Evolutionary conservation across 2,113 vertebrate genomes (phyloP).

Genomic region (Clupea harengus): DNA sequence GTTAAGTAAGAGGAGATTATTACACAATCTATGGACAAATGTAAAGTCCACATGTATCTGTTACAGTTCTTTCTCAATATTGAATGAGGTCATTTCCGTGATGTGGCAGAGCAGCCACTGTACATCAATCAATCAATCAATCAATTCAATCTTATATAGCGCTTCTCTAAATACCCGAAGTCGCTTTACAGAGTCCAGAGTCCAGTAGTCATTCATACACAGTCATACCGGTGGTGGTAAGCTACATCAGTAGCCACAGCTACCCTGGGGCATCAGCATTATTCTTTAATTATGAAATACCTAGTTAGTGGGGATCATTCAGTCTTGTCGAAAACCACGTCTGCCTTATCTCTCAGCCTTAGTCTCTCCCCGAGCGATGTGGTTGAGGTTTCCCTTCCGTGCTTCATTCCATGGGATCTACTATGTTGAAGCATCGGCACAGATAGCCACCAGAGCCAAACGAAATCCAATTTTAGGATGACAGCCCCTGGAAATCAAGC

Average conservation of each 20-base stretch:
- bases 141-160: too few relatives aligned
- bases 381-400: not conserved
- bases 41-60: not conserved
- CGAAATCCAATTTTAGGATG: not conserved
- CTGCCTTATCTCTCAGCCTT: not conserved
- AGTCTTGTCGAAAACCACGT: not conserved
- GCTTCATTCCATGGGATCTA: not conserved
- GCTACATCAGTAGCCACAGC: too few relatives aligned
- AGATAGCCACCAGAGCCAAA: not conserved
- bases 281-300: not conserved
- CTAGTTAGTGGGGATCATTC: not conserved
- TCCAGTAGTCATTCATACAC: too few relatives aligned
- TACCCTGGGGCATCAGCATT: not conserved
- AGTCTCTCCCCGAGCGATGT: not conserved
- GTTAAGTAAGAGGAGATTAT: slow-evolving; percentile 65
- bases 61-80: not conserved
- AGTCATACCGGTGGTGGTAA: too few relatives aligned
- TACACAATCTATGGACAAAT: not conserved
- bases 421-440: not conserved
- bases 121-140: too few relatives aligned
- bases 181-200: too few relatives aligned
- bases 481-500: not conserved
- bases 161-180: too few relatives aligned
- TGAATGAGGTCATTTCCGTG: not conserved
- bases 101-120: not conserved